These are phyloP conservation scores for Corythoichthys intestinalis DNA, from an alignment of 2,113 vertebrate genomes.

Conservation along the genomic window DNA sequence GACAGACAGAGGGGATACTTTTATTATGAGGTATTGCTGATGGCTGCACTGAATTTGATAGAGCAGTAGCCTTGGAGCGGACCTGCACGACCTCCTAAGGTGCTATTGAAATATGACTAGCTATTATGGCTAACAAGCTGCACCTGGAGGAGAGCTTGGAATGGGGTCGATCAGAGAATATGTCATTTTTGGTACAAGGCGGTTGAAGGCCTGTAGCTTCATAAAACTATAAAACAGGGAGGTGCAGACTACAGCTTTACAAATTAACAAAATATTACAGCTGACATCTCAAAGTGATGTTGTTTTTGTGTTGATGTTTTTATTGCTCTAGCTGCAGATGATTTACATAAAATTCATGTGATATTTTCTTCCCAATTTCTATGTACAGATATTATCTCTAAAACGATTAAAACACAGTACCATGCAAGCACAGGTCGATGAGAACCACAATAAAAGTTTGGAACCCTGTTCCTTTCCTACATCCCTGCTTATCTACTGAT, in stretches of 20 bases:
- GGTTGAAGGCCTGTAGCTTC: slow-evolving; percentile 22
- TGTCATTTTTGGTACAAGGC: slow-evolving; percentile 27
- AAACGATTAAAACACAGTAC: too few species aligned
- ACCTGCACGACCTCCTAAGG: slow-evolving; percentile 22
- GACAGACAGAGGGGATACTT: slow-evolving; percentile 11
- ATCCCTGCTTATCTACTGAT: too few species aligned
- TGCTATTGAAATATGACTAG: slow-evolving; percentile 32
- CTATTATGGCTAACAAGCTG: slow-evolving; percentile 31
- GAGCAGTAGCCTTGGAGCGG: slow-evolving; percentile 39
- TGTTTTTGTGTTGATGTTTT: neutral
- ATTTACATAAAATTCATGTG: too few species aligned
- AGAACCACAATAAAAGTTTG: too few species aligned
- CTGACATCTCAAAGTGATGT: neutral
- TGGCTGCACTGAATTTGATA: slow-evolving; percentile 20
- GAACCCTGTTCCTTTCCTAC: too few species aligned
- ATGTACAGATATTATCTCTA: too few species aligned
- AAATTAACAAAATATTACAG: neutral
- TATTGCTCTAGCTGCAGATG: too few species aligned
- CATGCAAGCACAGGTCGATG: too few species aligned
- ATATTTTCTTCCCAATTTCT: too few species aligned
- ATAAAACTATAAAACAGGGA: slow-evolving; percentile 25
- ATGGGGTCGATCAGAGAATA: slow-evolving; percentile 16
- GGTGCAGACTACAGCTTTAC: neutral
- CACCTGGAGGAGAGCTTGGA: slow-evolving; percentile 17
- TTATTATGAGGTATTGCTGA: slow-evolving; percentile 34